Evolutionary conservation across 2,797 vertebrate genomes (phyloP).

Genomic region (Myripristis murdjan): DNA sequence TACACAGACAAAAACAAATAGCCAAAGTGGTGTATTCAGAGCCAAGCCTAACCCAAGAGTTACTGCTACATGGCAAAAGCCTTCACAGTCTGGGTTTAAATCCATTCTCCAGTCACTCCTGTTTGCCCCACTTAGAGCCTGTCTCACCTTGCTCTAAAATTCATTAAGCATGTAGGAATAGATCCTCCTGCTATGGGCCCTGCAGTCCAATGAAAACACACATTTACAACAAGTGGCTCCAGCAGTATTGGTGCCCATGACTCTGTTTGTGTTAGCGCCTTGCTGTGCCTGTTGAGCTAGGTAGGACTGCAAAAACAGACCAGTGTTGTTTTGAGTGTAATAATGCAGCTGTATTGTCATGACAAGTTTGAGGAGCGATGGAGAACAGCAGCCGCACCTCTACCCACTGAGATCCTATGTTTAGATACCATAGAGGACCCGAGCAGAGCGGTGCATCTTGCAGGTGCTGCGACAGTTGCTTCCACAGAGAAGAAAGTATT

Average conservation of each 20-base stretch:
- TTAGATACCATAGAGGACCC: not conserved
- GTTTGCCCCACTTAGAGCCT: not conserved
- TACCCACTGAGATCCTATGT: not conserved
- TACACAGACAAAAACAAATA: constrained; percentile 44
- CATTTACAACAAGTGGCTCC: not conserved
- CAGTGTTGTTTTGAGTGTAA: not conserved
- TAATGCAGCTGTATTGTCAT: not conserved
- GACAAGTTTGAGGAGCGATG: not conserved
- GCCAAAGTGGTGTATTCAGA: not conserved
- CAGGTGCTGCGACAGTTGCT: too few species aligned
- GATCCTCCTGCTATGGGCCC: not conserved
- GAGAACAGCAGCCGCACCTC: not conserved
- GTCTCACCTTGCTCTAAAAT: not conserved
- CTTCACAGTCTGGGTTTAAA: not conserved
- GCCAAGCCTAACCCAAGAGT: constrained; percentile 29
- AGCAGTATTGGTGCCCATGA: not conserved
- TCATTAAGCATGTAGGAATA: not conserved
- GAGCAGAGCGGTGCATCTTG: too few species aligned
- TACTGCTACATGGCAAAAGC: not conserved
- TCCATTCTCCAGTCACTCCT: not conserved
- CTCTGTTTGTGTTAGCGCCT: not conserved
- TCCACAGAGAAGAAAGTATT: not conserved
- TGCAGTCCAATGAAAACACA: not conserved
- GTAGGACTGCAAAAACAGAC: not conserved
- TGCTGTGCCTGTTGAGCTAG: not conserved